Conservation (phyloP, 2,113 vertebrate species). For the Gavialis gangeticus region DNA sequence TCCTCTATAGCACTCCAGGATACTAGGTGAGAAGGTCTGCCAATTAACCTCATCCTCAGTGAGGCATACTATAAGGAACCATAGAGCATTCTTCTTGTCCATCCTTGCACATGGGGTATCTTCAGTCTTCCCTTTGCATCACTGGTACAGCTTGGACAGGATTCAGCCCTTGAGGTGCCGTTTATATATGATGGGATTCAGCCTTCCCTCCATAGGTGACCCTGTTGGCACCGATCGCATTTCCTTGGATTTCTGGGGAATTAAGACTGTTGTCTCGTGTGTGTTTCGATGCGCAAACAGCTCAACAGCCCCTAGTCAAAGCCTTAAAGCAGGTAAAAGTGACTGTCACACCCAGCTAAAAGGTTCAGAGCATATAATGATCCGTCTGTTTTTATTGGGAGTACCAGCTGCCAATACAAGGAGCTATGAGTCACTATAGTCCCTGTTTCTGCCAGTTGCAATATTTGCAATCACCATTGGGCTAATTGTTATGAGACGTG, state of each 20-base stretch:
- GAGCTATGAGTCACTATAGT: conserved; percentile 3
- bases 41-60: neutral
- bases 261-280: accelerated
- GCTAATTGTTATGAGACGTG: conserved; percentile 54
- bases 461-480: conserved; percentile 41
- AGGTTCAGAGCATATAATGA: neutral
- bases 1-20: neutral
- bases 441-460: conserved; percentile 15
- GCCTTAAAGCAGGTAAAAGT: neutral
- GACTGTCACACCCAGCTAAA: neutral
- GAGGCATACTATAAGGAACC: accelerated
- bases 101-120: neutral
- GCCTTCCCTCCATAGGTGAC: neutral
- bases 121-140: neutral
- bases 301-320: neutral
- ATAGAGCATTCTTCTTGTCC: neutral
- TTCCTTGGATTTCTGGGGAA: neutral
- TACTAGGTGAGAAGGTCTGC: neutral
- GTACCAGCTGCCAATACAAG: neutral
- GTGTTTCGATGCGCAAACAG: neutral
- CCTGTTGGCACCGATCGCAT: accelerated
- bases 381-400: neutral
- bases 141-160: neutral
- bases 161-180: accelerated
- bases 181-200: neutral